Evolutionary conservation across 2,113 vertebrate species (phyloP).

Genomic region (Nesogale talazaci): DNA sequence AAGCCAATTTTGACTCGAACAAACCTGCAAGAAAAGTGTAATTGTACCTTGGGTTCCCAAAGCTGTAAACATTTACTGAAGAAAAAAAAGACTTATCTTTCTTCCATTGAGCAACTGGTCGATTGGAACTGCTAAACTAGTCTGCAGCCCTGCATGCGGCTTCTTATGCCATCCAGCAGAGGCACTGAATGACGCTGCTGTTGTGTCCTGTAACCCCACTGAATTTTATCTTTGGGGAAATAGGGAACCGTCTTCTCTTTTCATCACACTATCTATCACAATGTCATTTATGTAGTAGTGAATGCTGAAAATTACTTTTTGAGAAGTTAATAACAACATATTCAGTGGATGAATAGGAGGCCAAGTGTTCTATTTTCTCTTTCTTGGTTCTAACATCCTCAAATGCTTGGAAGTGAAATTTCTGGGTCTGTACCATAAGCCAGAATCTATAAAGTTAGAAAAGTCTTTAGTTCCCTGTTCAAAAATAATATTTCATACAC

Average conservation of each 20-base stretch:
- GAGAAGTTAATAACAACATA: not conserved
- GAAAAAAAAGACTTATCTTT: too few relatives aligned
- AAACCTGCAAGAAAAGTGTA: too few relatives aligned
- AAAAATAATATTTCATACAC: not conserved
- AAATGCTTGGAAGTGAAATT: not conserved
- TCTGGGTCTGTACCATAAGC: not conserved
- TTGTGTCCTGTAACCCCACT: not conserved
- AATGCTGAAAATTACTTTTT: not conserved
- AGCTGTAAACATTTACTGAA: too few relatives aligned
- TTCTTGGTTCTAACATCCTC: not conserved
- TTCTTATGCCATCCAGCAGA: too few relatives aligned
- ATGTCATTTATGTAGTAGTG: not conserved
- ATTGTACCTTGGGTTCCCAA: too few relatives aligned
- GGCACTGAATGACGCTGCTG: too few relatives aligned
- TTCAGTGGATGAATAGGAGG: not conserved
- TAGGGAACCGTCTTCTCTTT: not conserved
- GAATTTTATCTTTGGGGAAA: not conserved
- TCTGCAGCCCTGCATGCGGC: too few relatives aligned
- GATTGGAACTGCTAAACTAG: too few relatives aligned
- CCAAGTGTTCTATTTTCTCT: not conserved
- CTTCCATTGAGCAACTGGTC: too few relatives aligned
- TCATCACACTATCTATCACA: not conserved
- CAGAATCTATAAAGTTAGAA: not conserved
- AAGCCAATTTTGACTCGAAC: too few relatives aligned
- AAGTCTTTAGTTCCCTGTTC: not conserved